phyloP scores from a whole-genome alignment of 2,797 vertebrate genomes.

The Dermochelys coriacea region DNA sequence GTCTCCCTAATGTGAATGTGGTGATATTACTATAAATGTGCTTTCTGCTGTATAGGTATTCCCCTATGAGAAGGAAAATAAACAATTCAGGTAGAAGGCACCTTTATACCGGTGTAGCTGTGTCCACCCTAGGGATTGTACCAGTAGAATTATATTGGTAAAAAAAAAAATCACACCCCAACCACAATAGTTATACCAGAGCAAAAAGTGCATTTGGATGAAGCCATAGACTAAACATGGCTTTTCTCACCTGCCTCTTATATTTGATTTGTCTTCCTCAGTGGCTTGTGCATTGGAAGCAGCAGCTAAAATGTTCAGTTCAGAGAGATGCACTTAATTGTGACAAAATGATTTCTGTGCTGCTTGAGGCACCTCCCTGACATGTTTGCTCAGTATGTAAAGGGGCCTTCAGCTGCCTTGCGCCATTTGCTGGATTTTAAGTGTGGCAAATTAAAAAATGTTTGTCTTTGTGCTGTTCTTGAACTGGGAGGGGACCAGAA shows the following conservation, averaged over 20 bases:
- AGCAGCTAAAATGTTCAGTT: background rate
- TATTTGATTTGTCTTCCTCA: background rate
- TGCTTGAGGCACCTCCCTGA: background rate
- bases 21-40: background rate
- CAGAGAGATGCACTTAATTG: background rate
- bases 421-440: background rate
- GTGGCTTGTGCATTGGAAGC: background rate
- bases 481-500: background rate
- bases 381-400: background rate
- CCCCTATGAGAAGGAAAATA: background rate
- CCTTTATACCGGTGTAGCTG: background rate
- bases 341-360: background rate
- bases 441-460: background rate
- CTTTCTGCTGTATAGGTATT: background rate
- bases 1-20: background rate
- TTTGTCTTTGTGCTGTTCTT: background rate
- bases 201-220: background rate
- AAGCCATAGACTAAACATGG: fast-evolving
- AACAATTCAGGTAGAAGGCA: background rate
- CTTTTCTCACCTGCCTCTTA: background rate
- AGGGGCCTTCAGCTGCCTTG: background rate
- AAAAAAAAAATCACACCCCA: background rate
- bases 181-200: background rate
- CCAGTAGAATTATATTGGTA: background rate
- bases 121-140: background rate